Evolutionary conservation across 2,888 invertebrate genomes (phyloP).

Genomic region (Amblyjoppa proteus): DNA sequence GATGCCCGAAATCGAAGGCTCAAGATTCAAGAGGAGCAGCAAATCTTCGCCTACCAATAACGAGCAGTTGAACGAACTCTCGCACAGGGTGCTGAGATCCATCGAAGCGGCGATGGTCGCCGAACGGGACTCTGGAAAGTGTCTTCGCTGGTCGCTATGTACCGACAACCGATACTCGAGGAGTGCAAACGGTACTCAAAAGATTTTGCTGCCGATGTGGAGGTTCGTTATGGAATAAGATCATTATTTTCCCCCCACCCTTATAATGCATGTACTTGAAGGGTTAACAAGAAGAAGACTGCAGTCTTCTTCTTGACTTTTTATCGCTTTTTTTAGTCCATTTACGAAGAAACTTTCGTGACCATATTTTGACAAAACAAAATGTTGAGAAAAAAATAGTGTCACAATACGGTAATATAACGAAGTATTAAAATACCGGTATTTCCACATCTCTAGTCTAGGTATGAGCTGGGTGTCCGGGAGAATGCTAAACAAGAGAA

Average conservation of each 20-base stretch:
- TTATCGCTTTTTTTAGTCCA: no score
- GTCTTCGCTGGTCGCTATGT: constrained; percentile 89
- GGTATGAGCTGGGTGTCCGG: constrained; percentile 92
- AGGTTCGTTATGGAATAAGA: constrained; percentile 85
- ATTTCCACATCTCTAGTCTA: constrained; percentile 86
- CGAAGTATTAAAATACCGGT: no score
- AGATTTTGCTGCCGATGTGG: constrained; percentile 91
- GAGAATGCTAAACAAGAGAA: constrained; percentile 82
- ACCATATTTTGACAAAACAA: not conserved
- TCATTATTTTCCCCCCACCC: constrained; percentile 76
- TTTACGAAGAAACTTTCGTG: no score
- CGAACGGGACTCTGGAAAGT: constrained; percentile 86
- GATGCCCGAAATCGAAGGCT: constrained; percentile 63
- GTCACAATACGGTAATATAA: no score
- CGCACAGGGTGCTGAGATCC: constrained; percentile 86
- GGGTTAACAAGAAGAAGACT: no score
- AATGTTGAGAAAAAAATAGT: no score
- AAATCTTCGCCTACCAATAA: constrained; percentile 75
- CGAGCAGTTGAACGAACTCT: constrained; percentile 86
- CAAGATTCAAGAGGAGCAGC: constrained; percentile 75
- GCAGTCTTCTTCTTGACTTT: no score
- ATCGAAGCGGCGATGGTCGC: constrained; percentile 87
- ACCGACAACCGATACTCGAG: constrained; percentile 89
- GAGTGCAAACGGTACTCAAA: constrained; percentile 86
- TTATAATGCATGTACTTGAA: not conserved